These are phyloP conservation scores for Drosophila kikkawai DNA, from an alignment of 1,140 invertebrate genomes.

Conservation along the genomic window DNA sequence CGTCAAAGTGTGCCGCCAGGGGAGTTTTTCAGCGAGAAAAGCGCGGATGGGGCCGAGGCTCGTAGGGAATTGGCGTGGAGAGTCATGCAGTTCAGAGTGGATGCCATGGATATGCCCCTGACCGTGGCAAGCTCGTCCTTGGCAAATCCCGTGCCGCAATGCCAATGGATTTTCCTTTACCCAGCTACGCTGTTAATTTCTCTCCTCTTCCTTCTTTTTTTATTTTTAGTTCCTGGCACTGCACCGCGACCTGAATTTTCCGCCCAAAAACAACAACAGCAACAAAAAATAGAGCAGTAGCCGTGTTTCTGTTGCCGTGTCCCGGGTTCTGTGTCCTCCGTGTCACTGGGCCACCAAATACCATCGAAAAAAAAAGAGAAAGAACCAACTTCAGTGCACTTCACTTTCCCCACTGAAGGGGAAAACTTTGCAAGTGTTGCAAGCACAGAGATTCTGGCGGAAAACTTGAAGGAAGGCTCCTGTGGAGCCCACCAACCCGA, in stretches of 20 bases:
- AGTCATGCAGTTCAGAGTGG: background rate
- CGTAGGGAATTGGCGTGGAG: background rate
- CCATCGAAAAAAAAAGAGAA: background rate
- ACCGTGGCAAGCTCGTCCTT: conserved; percentile 47
- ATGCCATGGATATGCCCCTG: conserved; percentile 33
- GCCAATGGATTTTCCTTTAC: conserved; percentile 33
- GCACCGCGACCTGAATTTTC: conserved; percentile 66
- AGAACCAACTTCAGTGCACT: conserved; percentile 34
- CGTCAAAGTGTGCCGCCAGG: conserved; percentile 50
- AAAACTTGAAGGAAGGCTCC: conserved; percentile 45
- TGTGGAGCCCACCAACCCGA: conserved; percentile 16
- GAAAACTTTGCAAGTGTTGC: conserved; percentile 73
- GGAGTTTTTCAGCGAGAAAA: conserved; percentile 9
- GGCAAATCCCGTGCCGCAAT: conserved; percentile 32
- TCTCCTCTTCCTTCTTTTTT: background rate
- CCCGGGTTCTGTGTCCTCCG: conserved; percentile 42
- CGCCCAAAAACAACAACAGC: conserved; percentile 11
- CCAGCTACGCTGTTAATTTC: conserved; percentile 10
- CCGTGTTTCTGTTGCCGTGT: conserved; percentile 29
- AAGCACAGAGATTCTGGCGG: conserved; percentile 2
- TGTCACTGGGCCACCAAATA: conserved; percentile 66
- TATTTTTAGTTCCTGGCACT: conserved; percentile 23
- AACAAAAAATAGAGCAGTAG: conserved; percentile 20
- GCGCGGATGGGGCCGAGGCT: background rate
- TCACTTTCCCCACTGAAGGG: conserved; percentile 42